phyloP scores from a whole-genome alignment of 2,113 vertebrate species.

The Saguinus imperator region DNA sequence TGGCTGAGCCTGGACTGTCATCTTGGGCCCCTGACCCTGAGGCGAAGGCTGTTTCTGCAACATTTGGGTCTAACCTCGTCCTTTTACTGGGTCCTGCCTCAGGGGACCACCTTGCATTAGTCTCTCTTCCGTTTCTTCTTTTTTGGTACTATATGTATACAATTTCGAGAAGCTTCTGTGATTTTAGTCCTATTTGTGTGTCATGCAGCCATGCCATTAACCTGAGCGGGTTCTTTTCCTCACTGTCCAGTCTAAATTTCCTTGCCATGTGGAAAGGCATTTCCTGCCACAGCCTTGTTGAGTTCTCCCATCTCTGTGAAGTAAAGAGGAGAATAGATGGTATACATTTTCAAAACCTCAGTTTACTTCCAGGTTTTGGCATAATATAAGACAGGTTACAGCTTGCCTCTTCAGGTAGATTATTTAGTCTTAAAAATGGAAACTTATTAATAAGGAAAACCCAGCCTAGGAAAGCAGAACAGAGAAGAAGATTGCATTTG shows the following conservation, averaged over 20 bases:
- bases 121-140: background rate
- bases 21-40: background rate
- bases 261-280: background rate
- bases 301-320: background rate
- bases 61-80: background rate
- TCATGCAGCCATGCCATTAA: too few species aligned
- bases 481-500: background rate
- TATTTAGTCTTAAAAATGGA: slow-evolving; percentile 3
- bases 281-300: rapidly evolving
- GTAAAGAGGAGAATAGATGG: background rate
- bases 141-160: background rate
- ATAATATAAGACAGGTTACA: background rate
- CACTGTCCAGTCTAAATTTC: background rate
- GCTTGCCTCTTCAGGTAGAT: background rate
- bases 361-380: background rate
- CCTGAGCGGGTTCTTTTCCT: background rate
- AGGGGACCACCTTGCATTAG: background rate
- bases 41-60: background rate
- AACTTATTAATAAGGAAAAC: background rate
- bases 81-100: too few species aligned
- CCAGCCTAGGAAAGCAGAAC: background rate
- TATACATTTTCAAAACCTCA: too few species aligned
- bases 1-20: background rate
- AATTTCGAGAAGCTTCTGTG: background rate
- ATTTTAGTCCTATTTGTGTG: background rate